Conservation (phyloP, 2,113 vertebrate species). For the Rhynchopsitta pachyrhyncha region DNA sequence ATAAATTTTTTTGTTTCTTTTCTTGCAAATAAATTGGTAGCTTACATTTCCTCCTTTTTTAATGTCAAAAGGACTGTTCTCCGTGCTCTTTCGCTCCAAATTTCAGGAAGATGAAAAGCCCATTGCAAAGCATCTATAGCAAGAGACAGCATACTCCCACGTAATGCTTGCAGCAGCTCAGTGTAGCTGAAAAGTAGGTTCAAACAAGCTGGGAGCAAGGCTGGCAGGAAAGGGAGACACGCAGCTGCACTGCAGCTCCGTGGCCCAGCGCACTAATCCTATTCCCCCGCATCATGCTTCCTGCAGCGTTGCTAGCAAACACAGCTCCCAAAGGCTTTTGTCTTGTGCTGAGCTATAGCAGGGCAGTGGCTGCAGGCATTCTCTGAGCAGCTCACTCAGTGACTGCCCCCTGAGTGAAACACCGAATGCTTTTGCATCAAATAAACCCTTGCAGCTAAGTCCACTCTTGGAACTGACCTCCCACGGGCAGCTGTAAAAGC, state of each 20-base stretch:
- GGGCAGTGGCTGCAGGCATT: background rate
- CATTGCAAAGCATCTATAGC: background rate
- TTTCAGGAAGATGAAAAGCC: background rate
- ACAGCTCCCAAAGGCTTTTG: background rate
- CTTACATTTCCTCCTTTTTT: background rate
- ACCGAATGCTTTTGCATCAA: background rate
- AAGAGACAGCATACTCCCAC: fast-evolving
- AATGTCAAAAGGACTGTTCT: background rate
- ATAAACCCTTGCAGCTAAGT: background rate
- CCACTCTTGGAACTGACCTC: background rate
- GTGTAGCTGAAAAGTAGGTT: background rate
- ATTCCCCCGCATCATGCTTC: background rate
- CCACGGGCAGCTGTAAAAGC: background rate
- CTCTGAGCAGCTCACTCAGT: background rate
- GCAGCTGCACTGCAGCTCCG: background rate
- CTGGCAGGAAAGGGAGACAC: background rate
- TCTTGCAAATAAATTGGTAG: background rate
- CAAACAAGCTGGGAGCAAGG: fast-evolving
- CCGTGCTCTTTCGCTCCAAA: background rate
- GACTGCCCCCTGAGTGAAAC: background rate
- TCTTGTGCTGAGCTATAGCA: background rate
- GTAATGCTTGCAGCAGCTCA: fast-evolving
- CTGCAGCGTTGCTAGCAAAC: background rate
- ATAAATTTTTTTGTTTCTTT: background rate
- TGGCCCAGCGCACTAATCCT: background rate